These are phyloP conservation scores for Drosophila sturtevanti DNA, from an alignment of 1,140 invertebrate genomes.

Conservation along the genomic window DNA sequence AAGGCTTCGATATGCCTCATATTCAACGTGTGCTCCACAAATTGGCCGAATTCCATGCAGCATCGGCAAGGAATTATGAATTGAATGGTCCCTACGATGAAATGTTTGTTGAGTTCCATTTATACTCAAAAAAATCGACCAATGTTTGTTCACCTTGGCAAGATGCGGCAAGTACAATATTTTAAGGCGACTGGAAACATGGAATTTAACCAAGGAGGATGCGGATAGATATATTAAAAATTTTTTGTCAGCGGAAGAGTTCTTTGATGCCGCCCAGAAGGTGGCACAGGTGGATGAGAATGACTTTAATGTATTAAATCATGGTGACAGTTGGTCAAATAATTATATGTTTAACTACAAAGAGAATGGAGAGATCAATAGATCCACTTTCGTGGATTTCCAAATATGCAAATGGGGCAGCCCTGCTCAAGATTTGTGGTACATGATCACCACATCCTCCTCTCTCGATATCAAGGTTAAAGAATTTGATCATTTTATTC, in stretches of 20 bases:
- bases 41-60: constrained; percentile 85
- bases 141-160: constrained; percentile 36
- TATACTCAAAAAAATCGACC: constrained; percentile 41
- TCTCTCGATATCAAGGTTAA: constrained; percentile 54
- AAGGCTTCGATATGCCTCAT: constrained; percentile 84
- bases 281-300: constrained; percentile 70
- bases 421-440: constrained; percentile 68
- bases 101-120: constrained; percentile 33
- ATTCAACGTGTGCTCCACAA: constrained; percentile 83
- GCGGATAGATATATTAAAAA: constrained; percentile 48
- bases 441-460: constrained; percentile 55
- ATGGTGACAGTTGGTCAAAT: constrained; percentile 85
- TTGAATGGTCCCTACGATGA: constrained; percentile 56
- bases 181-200: constrained; percentile 43
- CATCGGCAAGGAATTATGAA: constrained; percentile 75
- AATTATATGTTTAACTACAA: constrained; percentile 83
- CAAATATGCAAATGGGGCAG: constrained; percentile 65
- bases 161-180: constrained; percentile 28
- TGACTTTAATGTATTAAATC: constrained; percentile 86
- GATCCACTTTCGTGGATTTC: constrained; percentile 58
- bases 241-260: neutral
- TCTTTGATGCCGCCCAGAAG: constrained; percentile 23
- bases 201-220: constrained; percentile 41
- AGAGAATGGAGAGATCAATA: constrained; percentile 70
- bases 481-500: constrained; percentile 69